phyloP scores from a whole-genome alignment of 2,888 invertebrate genomes.

The Stegana nigrithorax region DNA sequence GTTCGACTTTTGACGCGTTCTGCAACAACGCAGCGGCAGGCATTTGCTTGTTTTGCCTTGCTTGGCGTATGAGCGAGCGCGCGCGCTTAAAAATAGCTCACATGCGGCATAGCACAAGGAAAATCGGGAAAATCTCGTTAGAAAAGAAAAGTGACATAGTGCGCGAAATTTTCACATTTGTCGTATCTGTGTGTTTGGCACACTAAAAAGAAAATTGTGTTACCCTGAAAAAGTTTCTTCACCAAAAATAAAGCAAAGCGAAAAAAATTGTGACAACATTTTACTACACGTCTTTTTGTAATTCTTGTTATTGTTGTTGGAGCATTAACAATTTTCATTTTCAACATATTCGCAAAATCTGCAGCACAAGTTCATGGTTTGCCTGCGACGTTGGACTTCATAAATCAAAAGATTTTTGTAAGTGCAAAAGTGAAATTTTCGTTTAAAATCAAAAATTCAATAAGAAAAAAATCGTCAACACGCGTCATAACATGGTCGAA shows the following conservation, averaged over 20 bases:
- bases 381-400: too few relatives aligned
- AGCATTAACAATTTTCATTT: too few relatives aligned
- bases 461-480: neutral
- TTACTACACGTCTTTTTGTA: neutral
- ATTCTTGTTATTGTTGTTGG: neutral
- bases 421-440: constrained; percentile 18
- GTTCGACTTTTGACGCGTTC: too few relatives aligned
- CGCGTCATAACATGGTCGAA: neutral
- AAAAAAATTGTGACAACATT: neutral
- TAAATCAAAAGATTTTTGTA: too few relatives aligned
- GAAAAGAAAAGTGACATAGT: constrained; percentile 19
- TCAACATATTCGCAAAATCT: too few relatives aligned
- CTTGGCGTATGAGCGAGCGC: neutral
- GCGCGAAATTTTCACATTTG: constrained; percentile 11
- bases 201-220: constrained; percentile 20
- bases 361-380: neutral
- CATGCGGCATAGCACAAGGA: neutral
- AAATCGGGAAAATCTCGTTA: constrained; percentile 1
- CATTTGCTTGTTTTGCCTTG: neutral
- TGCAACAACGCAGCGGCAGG: too few relatives aligned
- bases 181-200: neutral
- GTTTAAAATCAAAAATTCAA: neutral
- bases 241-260: constrained; percentile 13
- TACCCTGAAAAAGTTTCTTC: constrained; percentile 18
- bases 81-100: neutral